Evolutionary conservation across 2,888 invertebrate genomes (phyloP).

Genomic region (Labia minor): DNA sequence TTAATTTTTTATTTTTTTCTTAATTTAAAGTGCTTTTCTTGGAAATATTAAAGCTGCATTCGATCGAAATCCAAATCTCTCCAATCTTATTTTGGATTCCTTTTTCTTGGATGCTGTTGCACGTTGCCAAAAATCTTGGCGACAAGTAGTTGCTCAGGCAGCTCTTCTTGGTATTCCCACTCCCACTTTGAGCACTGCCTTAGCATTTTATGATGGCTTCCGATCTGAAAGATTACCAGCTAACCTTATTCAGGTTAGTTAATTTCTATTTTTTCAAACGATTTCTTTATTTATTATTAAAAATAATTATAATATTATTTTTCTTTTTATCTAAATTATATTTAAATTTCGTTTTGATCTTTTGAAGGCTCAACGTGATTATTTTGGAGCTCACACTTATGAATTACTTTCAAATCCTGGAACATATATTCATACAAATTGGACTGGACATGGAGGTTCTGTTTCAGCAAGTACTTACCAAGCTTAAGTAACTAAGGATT

Average conservation of each 20-base stretch:
- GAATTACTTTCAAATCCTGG: constrained; percentile 80
- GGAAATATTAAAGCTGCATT: constrained; percentile 90
- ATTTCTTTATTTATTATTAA: neutral
- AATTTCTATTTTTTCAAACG: neutral
- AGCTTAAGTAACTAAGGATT: constrained; percentile 41
- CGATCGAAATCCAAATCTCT: constrained; percentile 72
- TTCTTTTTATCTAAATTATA: too few species aligned
- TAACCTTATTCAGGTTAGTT: constrained; percentile 74
- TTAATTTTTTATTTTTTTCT: neutral
- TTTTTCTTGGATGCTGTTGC: constrained; percentile 82
- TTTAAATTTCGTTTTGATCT: neutral
- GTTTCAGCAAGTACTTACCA: constrained; percentile 89
- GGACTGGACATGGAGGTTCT: constrained; percentile 97
- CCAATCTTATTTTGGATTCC: constrained; percentile 80
- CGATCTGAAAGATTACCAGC: constrained; percentile 78
- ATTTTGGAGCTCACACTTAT: constrained; percentile 98
- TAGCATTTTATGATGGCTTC: constrained; percentile 97
- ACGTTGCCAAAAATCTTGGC: constrained; percentile 71
- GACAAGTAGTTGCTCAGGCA: constrained; percentile 64
- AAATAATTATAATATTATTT: neutral
- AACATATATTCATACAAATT: constrained; percentile 90
- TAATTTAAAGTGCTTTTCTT: constrained; percentile 57
- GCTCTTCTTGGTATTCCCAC: constrained; percentile 79
- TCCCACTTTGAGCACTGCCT: constrained; percentile 84
- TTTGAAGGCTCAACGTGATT: constrained; percentile 83